Base-by-base conservation (phyloP, 2,797 vertebrate genomes). In the Takifugu rubripes region DNA sequence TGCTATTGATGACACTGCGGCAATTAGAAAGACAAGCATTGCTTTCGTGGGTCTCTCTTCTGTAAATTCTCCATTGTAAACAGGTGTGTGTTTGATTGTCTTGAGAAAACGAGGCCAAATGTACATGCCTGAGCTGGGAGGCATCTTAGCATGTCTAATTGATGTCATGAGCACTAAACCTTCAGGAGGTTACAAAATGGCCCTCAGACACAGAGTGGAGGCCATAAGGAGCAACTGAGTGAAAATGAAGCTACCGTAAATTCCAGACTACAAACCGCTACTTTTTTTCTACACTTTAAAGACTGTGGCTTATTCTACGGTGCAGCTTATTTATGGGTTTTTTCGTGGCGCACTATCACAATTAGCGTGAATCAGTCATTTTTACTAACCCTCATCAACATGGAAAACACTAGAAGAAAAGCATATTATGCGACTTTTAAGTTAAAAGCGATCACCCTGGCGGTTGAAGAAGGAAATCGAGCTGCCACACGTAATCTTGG, bases 131-230 rank as follows among this genome's bases (percentile, higher is more conserved):
- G 27, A 51, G 51, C 25, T 17, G 48, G 3, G 54, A 64, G 56
- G 64, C 17, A 36, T 46, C 74, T 60, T 66, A 64, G 79, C 78
- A 54, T 25, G n/a, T 75, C 60, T 66, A 71, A 79, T 59, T 66
- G 64, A 68, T 61, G 59, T 72, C 60, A 74, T 60, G 26, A 68
- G 57, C 64, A 46, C 29, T 49, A 53, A 70, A 49, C 53, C 64
- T 27, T 53, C 61, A 71, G 70, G 64, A 71, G 73, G 75, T 79
- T 79, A 85, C 73, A 77, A 57, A 72, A 64, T 59, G 59, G 56
- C 78, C 75, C 46, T 49, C 49, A 54, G 69, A 50, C 61, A 40
- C 42, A n/a, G 42, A 42, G 16, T 43, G 52, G 56, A 17, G 56
- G 52, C 75, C 46, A 60, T 62, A 52, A 70, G 59, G 50, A 40